A percentile compares a stretch with the other conserved stretches of the same genome.
These are phyloP conservation scores for Drosophila punjabiensis DNA, from an alignment of 1,140 invertebrate genomes.

Conservation along the genomic window DNA sequence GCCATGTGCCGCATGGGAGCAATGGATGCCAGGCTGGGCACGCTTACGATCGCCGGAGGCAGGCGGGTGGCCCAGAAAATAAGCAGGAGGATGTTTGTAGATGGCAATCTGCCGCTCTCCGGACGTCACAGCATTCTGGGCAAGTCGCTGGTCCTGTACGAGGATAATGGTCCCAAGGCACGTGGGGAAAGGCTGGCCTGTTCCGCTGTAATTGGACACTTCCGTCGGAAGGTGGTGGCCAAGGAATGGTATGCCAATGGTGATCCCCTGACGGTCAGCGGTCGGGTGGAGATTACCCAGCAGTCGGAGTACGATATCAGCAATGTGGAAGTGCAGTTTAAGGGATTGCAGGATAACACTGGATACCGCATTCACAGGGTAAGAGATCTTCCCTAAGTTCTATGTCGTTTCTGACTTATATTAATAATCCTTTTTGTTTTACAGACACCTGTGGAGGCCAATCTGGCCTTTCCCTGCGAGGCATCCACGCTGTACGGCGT, in stretches of 20 bases:
- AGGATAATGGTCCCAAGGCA: conserved; percentile 94
- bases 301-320: conserved; percentile 94
- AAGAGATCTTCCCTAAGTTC: neutral
- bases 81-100: conserved; percentile 92
- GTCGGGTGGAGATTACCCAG: conserved; percentile 93
- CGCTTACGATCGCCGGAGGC: conserved; percentile 90
- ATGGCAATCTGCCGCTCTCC: conserved; percentile 91
- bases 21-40: conserved; percentile 89
- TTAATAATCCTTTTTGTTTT: neutral
- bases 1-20: conserved; percentile 89
- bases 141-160: conserved; percentile 94
- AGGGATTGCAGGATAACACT: conserved; percentile 89
- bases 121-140: conserved; percentile 92
- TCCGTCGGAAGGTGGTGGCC: conserved; percentile 93
- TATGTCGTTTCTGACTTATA: neutral
- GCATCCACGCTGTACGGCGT: conserved; percentile 91
- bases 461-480: conserved; percentile 95
- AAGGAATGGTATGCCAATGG: conserved; percentile 95
- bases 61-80: conserved; percentile 88
- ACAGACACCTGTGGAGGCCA: conserved; percentile 91
- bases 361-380: conserved; percentile 95
- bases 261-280: conserved; percentile 87
- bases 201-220: conserved; percentile 91
- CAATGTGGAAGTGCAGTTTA: conserved; percentile 91
- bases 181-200: conserved; percentile 95